Percentiles rank a stretch among this genome's conserved stretches.
Conservation (phyloP, 2,113 vertebrate species). For the Silurus glanis region DNA sequence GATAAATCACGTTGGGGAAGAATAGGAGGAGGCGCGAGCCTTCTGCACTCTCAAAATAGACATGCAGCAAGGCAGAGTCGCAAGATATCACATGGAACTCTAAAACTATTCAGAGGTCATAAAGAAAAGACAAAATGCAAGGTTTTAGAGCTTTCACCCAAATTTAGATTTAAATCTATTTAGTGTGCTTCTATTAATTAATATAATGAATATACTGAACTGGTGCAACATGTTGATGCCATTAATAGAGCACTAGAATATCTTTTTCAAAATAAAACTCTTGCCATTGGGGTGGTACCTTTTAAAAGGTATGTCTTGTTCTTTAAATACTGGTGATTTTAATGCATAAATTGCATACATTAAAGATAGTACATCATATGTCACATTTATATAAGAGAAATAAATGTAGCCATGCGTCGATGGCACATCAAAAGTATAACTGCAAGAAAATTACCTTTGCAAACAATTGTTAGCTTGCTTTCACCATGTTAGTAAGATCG, state of each 20-base stretch:
- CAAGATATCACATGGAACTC: slow-evolving; percentile 21
- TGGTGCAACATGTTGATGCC: not conserved
- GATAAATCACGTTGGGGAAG: slow-evolving; percentile 44
- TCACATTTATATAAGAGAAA: not conserved
- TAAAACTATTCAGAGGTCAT: not conserved
- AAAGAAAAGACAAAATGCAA: not conserved
- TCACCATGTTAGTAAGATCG: not conserved
- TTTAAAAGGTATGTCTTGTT: not conserved
- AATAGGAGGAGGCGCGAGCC: slow-evolving; percentile 39
- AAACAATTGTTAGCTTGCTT: not conserved
- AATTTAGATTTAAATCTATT: not conserved
- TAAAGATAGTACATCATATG: too few relatives aligned
- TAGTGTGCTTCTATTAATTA: not conserved
- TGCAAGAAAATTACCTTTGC: not conserved
- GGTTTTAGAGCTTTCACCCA: not conserved
- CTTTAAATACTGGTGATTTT: not conserved
- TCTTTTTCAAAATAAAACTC: not conserved
- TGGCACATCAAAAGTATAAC: not conserved
- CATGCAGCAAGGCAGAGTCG: slow-evolving; percentile 25
- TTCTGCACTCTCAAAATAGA: slow-evolving; percentile 44
- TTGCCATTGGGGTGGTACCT: not conserved
- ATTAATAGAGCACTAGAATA: not conserved
- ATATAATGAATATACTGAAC: not conserved
- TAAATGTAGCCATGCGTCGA: not conserved
- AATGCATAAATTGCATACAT: too few relatives aligned